Conservation (phyloP, 2,888 invertebrate species). For the Melinaea marsaeus region DNA sequence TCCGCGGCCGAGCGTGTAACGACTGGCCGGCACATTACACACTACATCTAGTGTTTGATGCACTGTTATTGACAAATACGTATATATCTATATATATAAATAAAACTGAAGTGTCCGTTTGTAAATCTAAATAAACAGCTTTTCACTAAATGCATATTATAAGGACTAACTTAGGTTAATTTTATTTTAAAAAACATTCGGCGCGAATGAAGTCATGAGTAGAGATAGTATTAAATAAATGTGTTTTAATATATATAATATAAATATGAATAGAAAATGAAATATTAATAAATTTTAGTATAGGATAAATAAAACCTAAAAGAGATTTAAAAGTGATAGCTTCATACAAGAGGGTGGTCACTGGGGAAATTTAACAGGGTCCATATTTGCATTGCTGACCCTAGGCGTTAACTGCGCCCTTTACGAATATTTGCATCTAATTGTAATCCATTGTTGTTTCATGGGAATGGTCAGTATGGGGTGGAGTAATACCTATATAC, state of each 20-base stretch:
- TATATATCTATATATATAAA: conserved; percentile 15
- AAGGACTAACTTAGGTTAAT: too few relatives aligned
- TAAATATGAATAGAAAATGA: too few relatives aligned
- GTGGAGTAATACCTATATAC: conserved; percentile 28
- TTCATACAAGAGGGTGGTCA: conserved; percentile 55
- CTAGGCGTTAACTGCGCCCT: conserved; percentile 49
- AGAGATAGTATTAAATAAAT: too few relatives aligned
- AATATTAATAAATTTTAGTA: neutral
- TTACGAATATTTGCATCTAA: conserved; percentile 72
- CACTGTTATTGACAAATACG: conserved; percentile 33
- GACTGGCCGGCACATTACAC: conserved; percentile 49
- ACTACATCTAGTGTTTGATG: conserved; percentile 45
- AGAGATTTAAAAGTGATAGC: conserved; percentile 43
- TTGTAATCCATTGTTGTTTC: conserved; percentile 66
- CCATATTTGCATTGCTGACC: conserved; percentile 67
- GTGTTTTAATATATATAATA: too few relatives aligned
- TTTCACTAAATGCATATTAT: too few relatives aligned
- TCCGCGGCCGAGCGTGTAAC: conserved; percentile 50
- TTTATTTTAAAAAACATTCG: too few relatives aligned
- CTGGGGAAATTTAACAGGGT: conserved; percentile 65
- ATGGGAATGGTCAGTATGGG: conserved; percentile 58
- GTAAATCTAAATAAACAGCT: too few relatives aligned
- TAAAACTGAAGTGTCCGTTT: neutral
- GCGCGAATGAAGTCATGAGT: too few relatives aligned
- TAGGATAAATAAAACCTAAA: neutral